A percentile compares a stretch with the other conserved stretches of the same genome.
Conservation (phyloP, 2,797 vertebrate genomes). For the Eidolon dupreanum region DNA sequence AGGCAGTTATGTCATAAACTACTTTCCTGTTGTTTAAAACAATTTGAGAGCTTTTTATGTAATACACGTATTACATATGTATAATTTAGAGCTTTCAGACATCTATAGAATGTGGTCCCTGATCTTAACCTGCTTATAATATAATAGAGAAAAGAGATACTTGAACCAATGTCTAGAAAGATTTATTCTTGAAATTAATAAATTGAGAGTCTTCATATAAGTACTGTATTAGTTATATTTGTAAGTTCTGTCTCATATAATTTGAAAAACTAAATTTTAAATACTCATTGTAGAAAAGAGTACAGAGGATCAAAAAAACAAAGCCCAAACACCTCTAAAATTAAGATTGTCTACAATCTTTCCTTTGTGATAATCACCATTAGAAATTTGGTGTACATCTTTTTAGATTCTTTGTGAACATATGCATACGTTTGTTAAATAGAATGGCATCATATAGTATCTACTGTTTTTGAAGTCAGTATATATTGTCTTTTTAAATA, state of each 20-base stretch:
- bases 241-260: not conserved
- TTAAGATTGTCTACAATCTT: not conserved
- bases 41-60: constrained; percentile 21
- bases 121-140: not conserved
- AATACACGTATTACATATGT: not conserved
- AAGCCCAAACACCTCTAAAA: not conserved
- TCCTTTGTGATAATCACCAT: not conserved
- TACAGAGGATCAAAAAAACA: not conserved
- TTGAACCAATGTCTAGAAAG: not conserved
- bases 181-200: constrained; percentile 25
- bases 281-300: not conserved
- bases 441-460: not conserved
- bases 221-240: not conserved
- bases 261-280: not conserved
- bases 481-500: not conserved
- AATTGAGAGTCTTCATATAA: not conserved
- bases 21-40: not conserved
- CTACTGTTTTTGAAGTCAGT: not conserved
- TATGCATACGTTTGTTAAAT: not conserved
- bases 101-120: not conserved
- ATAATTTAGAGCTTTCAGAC: not conserved
- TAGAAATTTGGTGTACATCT: not conserved
- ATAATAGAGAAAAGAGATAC: not conserved
- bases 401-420: not conserved
- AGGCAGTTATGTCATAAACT: not conserved